These are phyloP conservation scores for Garrulus glandarius DNA, from an alignment of 2,797 vertebrate species.

Conservation along the genomic window DNA sequence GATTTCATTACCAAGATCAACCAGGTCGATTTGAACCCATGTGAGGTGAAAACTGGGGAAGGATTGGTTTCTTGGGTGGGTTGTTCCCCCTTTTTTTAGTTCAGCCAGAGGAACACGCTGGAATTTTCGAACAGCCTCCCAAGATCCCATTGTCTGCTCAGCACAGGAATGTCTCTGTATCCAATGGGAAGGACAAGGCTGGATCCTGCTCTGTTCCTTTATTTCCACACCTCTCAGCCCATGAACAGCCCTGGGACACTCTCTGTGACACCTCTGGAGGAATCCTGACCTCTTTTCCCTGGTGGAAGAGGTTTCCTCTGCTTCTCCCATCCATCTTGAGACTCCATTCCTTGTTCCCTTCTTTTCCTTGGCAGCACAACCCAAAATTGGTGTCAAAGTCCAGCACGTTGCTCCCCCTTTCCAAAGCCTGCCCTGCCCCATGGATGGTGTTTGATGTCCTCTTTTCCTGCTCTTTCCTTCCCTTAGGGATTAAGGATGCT, in stretches of 20 bases:
- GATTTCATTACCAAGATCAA: background rate
- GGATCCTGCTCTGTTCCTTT: background rate
- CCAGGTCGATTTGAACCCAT: rapidly evolving
- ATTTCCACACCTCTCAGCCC: background rate
- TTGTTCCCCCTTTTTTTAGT: rapidly evolving
- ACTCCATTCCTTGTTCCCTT: background rate
- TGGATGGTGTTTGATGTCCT: background rate
- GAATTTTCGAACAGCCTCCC: background rate
- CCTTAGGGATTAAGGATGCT: constrained; percentile 78
- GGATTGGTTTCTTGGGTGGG: rapidly evolving
- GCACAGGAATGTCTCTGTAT: background rate
- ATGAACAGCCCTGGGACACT: background rate
- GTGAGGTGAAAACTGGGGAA: background rate
- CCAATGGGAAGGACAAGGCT: background rate
- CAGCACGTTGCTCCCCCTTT: background rate
- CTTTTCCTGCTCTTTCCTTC: background rate
- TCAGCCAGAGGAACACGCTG: background rate
- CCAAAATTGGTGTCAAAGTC: background rate
- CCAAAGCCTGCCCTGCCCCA: background rate
- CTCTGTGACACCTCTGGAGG: background rate
- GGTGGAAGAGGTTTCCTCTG: background rate
- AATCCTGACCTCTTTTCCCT: background rate
- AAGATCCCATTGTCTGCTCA: background rate
- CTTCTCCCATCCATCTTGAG: background rate
- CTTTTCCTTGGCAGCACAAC: rapidly evolving